A percentile compares a stretch with the other conserved stretches of the same genome.
Evolutionary conservation across 1,140 invertebrate genomes (phyloP).

Genomic region (Leptonema lineaticorne): DNA sequence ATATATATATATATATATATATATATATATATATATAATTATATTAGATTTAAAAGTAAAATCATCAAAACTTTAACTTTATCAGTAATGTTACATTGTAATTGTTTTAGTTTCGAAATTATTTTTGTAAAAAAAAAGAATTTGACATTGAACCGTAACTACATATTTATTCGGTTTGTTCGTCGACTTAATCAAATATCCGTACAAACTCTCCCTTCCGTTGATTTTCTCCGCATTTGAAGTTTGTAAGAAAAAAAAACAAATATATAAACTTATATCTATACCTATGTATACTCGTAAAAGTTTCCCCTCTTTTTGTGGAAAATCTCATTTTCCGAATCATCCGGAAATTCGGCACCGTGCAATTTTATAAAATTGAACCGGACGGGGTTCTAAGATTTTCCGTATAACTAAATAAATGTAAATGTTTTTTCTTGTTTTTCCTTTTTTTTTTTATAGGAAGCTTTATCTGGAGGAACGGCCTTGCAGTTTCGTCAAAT

Average conservation of each 20-base stretch:
- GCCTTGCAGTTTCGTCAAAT: slow-evolving; percentile 42
- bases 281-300: no score
- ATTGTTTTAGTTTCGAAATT: no score
- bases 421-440: slow-evolving; percentile 38
- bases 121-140: no score
- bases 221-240: slow-evolving; percentile 12
- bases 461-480: slow-evolving; percentile 80
- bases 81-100: no score
- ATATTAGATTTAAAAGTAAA: no score
- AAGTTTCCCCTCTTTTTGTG: slow-evolving; percentile 20
- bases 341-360: slow-evolving; percentile 10
- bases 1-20: no score
- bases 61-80: no score
- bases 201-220: not conserved
- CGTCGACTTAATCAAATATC: slow-evolving; percentile 42
- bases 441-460: slow-evolving; percentile 63
- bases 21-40: no score
- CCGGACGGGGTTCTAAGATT: not conserved
- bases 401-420: not conserved
- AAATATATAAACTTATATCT: no score
- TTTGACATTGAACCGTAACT: no score
- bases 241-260: slow-evolving; percentile 19
- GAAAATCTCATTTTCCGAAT: slow-evolving; percentile 26
- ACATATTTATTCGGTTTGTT: no score
- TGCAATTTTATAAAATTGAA: slow-evolving; percentile 12